Base-by-base conservation (phyloP, 2,888 invertebrate species). In the Stratiomys singularior region DNA sequence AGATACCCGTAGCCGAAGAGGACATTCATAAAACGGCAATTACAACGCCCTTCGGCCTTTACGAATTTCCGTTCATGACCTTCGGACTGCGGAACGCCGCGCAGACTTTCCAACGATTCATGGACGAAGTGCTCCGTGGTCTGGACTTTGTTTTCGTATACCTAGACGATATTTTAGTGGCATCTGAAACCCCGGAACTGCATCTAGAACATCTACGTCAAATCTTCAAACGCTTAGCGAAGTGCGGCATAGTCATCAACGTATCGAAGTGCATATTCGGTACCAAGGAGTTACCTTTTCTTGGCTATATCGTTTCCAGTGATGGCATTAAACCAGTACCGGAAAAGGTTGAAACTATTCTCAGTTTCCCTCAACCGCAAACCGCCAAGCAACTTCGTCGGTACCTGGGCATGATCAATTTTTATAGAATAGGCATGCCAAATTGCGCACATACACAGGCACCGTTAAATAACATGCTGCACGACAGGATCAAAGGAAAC, bases 381-480 rank as follows among this genome's bases (percentile, higher is more conserved):
- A 79, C 76, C 9, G 44, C 78, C 0, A 37, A 77, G 11, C 64
- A 80, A 23, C 47, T 81, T 56, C 46, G 79, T 21, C 47, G 52
- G 9, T 71, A 23, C 25, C 23, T 52, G 3, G 71, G 98, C 99
- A 1, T 96, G 96, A 11, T 60, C 60, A 60, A 60, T 60, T 60
- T 60, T 60, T 60, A 60, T 25, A 21, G 60, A 21, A 60, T 25
- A 23, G 21, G 60, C 25, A 21, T 23, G 21, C 60, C 23, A 23
- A 21, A 23, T 25, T n/a, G n/a, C 9, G 60, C 60, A 60, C 1
- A 18, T 4, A 18, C 30, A 1, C 23, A 28, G 1, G 69, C 47
- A 11, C 25, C 47, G 1, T 18, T 66, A n/a, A 66, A 66, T 21
- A 30, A 66, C 18, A 18, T 30, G 21, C 21, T 66, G 21, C 37